Evolutionary conservation across 1,140 invertebrate genomes (phyloP).

Genomic region (Aphidius gifuensis): DNA sequence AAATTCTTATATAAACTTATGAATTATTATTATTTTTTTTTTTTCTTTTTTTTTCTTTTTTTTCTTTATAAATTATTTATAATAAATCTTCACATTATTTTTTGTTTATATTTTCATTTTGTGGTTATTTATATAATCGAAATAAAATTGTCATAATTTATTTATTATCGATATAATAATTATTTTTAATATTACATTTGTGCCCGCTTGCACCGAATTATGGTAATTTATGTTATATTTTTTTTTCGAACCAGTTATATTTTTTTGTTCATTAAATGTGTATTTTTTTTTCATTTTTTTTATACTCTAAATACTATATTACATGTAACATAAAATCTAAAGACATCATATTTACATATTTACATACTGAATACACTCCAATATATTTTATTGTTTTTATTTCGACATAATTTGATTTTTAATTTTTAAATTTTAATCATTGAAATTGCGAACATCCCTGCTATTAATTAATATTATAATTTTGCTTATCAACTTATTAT

Average conservation of each 20-base stretch:
- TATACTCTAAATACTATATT: conserved; percentile 33
- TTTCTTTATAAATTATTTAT: conserved; percentile 53
- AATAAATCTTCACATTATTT: conserved; percentile 48
- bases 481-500: conserved; percentile 4
- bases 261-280: conserved; percentile 24
- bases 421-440: conserved; percentile 16
- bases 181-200: conserved; percentile 52
- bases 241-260: conserved; percentile 22
- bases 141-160: conserved; percentile 24
- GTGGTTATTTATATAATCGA: conserved; percentile 30
- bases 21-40: conserved; percentile 55
- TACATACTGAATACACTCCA: conserved; percentile 34
- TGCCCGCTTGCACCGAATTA: conserved; percentile 50
- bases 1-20: conserved; percentile 52
- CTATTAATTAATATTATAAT: conserved; percentile 25
- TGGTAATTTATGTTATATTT: conserved; percentile 32
- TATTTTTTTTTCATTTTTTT: conserved; percentile 44
- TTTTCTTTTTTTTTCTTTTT: conserved; percentile 28
- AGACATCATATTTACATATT: conserved; percentile 55
- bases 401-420: background rate
- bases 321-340: conserved; percentile 47
- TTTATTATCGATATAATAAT: conserved; percentile 20
- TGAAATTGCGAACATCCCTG: conserved; percentile 25
- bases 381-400: background rate
- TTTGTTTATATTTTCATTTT: conserved; percentile 26